Base-by-base conservation (phyloP, 2,797 vertebrate species). In the Holocentrus rufus region DNA sequence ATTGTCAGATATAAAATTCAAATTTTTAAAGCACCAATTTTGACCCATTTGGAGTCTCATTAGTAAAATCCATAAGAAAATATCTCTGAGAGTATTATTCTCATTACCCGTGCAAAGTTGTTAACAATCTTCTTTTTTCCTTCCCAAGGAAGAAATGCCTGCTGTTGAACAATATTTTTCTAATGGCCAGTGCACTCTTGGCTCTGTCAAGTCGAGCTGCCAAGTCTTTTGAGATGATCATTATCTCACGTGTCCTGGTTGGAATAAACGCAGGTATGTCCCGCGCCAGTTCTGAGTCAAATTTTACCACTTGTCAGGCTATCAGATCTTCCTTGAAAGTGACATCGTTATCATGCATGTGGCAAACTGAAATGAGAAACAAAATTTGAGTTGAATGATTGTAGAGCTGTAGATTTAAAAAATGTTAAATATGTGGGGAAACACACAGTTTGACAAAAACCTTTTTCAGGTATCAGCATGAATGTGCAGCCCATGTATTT, bases 401-500 rank as follows among this genome's bases (percentile, higher is more conserved):
- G 63, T 39, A n/a, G 22, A 59, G 36, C 36, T 39, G 36, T 39
- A 8, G 36, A 39, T 39, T 8, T 5, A 39, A 39, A 39, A 31
- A 31, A 31, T 3, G 30, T 31, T 7, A 31, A 31, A 31, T 31
- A 31, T 31, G 30, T 31, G 30, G 30, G 30, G 30, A 31, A 31
- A 31, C 30, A 31, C 30, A 27, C 9, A 15, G 20, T 34, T 14
- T 23, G 34, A 62, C 30, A 57, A 7, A 49, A 27, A 30, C 17
- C 17, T n/a, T 86, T 63, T 88, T 36, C 85, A 97, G 96, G 96
- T 60, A 92, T 98, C 70, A 94, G 96, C 91, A 96, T 98, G 95
- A 97, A 93, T n/a, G 86, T 97, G 27, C 97, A 98, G 84, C 96
- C 96, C 68, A 97, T 97, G 96, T 98, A 97, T 76, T 94, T 98